Base-by-base conservation (phyloP, 1,140 invertebrate species). In the Lysiphlebus fabarum region DNA sequence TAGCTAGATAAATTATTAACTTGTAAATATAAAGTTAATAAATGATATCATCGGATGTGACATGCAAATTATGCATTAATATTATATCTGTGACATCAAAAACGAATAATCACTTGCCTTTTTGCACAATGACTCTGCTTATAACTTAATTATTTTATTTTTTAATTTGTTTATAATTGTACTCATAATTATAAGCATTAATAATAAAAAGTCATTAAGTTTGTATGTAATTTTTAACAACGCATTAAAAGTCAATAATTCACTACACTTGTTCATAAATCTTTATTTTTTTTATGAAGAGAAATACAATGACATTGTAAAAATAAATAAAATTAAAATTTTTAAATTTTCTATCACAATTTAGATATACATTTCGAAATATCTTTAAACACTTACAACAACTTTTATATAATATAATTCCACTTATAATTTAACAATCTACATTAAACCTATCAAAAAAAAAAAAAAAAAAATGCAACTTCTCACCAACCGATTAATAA, bases 41-140 rank as follows among this genome's bases (percentile, higher is more conserved):
- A 1, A 26, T 26, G 17, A 26, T 26, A 26, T 26, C 17, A 26
- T 26, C 17, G 17, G 17, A 26, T 26, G 17, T 26, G 17, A 26
- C 17, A 26, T 26, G 17, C 17, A 26, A 26, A 26, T 26, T 26
- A 26, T 26, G 17, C 17, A 26, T 26, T 42, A 51, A 12, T 34
- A 11, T 7, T 8, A 36, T 9, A 51, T 51, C 12, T 37, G 38
- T 37, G 49, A 51, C 49, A 37, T 38, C 34, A 36, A 51, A 40
- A 33, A 51, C 12, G 36, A 36, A 37, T 33, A 51, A 37, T 37
- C 34, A n/a, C 9, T 40, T 2, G 11, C 42, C 44, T 17, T 12
- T 10, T 49, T 36, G 48, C 56, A 41, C 34, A n/a, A 57, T 57
- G 56, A 57, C 47, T 57, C 36, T 40, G 33, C 45, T 38, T 33